phyloP scores from a whole-genome alignment of 1,140 invertebrate species.

The Globodera ellingtonae region DNA sequence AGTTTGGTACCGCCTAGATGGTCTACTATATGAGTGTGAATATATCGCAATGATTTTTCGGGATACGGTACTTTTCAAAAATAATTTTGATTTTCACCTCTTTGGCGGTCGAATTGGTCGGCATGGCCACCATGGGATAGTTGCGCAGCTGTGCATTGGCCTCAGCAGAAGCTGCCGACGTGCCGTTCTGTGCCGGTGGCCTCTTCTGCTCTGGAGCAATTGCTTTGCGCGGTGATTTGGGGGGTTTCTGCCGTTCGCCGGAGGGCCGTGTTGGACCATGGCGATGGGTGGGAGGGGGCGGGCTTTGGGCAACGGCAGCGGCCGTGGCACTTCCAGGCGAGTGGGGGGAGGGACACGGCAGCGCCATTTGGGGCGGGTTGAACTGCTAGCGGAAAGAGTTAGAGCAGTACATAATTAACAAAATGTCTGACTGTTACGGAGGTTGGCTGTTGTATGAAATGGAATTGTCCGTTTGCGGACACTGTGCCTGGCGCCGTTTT shows the following conservation, averaged over 20 bases:
- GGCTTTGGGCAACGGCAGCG: background rate
- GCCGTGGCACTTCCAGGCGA: too few relatives aligned
- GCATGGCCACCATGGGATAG: slow-evolving; percentile 18
- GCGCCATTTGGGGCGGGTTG: too few relatives aligned
- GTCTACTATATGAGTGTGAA: too few relatives aligned
- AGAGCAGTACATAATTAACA: too few relatives aligned
- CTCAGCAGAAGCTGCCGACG: background rate
- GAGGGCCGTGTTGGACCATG: background rate
- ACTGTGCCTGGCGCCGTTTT: background rate
- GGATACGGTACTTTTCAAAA: background rate
- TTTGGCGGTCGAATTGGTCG: slow-evolving; percentile 4
- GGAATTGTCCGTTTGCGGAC: background rate
- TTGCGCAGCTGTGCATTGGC: slow-evolving; percentile 10
- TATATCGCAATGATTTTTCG: too few relatives aligned
- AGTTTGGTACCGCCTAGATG: too few relatives aligned
- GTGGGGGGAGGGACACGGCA: too few relatives aligned
- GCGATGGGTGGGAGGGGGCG: background rate
- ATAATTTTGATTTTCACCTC: background rate
- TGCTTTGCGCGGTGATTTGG: background rate
- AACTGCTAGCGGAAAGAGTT: too few relatives aligned
- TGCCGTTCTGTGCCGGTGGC: background rate
- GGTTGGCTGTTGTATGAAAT: background rate
- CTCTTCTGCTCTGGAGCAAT: background rate
- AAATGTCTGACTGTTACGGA: background rate
- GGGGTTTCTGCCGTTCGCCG: background rate